These are phyloP conservation scores for Parazoanthus atlanticus DNA, from an alignment of 92 coral and sea anemone genomes.

Conservation along the genomic window DNA sequence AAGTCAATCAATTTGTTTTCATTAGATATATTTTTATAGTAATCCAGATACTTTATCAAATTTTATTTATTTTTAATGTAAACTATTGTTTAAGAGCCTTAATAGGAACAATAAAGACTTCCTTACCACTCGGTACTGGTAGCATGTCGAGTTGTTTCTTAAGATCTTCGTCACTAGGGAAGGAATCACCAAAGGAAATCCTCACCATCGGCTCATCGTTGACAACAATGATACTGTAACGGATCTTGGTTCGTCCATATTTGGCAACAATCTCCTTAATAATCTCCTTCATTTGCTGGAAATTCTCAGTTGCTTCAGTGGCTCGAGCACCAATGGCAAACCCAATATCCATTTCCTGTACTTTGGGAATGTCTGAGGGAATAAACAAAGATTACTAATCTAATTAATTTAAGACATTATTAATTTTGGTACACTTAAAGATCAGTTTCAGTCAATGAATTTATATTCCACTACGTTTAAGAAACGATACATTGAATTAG, in stretches of 20 bases:
- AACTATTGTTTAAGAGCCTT: too few relatives aligned
- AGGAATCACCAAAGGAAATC: conserved; percentile 9
- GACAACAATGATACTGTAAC: conserved; percentile 51
- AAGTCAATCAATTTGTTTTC: too few relatives aligned
- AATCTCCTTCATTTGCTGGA: conserved; percentile 72
- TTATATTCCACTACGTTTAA: too few relatives aligned
- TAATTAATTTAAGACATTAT: not conserved
- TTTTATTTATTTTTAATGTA: too few relatives aligned
- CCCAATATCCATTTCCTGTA: conserved; percentile 59
- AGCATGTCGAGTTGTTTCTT: conserved; percentile 4
- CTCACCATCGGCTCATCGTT: conserved; percentile 10
- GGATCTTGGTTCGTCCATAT: conserved; percentile 56
- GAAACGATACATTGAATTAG: too few relatives aligned
- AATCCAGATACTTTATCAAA: too few relatives aligned
- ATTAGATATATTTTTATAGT: too few relatives aligned
- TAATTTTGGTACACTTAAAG: not conserved
- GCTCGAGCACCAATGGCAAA: conserved; percentile 75
- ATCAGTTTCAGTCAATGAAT: not conserved
- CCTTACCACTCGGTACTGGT: not conserved
- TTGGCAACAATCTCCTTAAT: conserved; percentile 62
- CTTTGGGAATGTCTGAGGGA: conserved; percentile 31
- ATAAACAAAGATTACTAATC: not conserved
- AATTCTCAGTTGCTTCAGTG: conserved; percentile 51
- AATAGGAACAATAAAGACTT: too few relatives aligned
- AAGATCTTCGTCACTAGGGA: conserved; percentile 8